Conservation (phyloP, 2,113 vertebrate species). For the Oncorhynchus tshawytscha region DNA sequence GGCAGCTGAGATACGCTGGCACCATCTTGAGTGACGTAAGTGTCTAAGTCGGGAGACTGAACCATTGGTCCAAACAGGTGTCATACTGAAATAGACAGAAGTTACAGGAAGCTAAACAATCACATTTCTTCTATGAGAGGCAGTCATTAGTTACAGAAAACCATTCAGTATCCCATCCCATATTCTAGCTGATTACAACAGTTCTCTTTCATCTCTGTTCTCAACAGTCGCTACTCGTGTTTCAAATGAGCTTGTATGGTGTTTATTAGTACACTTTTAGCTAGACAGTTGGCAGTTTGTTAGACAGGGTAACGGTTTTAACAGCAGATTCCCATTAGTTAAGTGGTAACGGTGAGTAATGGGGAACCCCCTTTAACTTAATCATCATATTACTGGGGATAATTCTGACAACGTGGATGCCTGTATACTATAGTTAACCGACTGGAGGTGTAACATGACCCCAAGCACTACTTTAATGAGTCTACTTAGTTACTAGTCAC, state of each 20-base stretch:
- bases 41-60: conserved; percentile 25
- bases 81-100: neutral
- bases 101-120: neutral
- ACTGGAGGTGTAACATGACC: neutral
- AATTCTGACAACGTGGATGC: neutral
- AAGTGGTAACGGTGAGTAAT: neutral
- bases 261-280: neutral
- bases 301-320: neutral
- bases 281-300: neutral
- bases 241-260: too few species aligned
- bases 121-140: neutral
- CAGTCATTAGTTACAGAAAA: neutral
- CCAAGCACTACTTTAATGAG: neutral
- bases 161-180: neutral
- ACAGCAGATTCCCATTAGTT: neutral
- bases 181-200: neutral
- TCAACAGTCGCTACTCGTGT: neutral
- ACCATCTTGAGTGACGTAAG: conserved; percentile 89
- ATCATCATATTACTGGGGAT: conserved; percentile 1
- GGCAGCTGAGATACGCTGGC: conserved; percentile 85
- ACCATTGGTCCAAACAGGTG: neutral
- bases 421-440: neutral
- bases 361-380: neutral
- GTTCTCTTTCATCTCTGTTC: neutral
- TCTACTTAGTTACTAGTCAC: too few species aligned